Percentiles rank a stretch among this genome's conserved stretches.
These are phyloP conservation scores for Anarrhichthys ocellatus DNA, from an alignment of 2,113 vertebrate genomes.

Conservation along the genomic window DNA sequence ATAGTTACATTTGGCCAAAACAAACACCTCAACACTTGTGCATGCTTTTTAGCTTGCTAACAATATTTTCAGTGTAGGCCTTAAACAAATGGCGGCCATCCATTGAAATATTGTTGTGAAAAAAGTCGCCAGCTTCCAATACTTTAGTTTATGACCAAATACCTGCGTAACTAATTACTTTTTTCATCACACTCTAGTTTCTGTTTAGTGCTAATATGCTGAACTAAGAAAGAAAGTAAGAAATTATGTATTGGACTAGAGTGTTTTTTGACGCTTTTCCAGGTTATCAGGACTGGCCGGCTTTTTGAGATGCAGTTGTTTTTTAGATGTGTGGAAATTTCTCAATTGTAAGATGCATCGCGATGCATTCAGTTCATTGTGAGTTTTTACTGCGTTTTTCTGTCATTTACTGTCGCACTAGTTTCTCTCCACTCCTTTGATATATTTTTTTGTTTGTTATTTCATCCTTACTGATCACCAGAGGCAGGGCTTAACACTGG, in stretches of 20 bases:
- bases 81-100: neutral
- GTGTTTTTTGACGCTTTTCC: neutral
- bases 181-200: neutral
- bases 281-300: neutral
- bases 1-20: conserved; percentile 4
- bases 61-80: neutral
- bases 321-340: neutral
- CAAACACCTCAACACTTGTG: neutral
- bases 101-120: neutral
- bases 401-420: no score
- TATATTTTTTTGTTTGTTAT: no score
- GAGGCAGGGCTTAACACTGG: no score
- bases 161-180: neutral
- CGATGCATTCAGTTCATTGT: no score
- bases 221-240: neutral
- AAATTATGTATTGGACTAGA: neutral
- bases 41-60: neutral
- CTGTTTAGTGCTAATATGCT: neutral
- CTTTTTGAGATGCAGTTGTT: neutral
- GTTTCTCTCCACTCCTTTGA: no score
- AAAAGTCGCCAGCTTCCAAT: neutral
- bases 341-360: no score
- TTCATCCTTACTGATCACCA: no score
- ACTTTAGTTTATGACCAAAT: neutral
- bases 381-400: no score